Base-by-base conservation (phyloP, 2,113 vertebrate genomes). In the Helogale parvula region DNA sequence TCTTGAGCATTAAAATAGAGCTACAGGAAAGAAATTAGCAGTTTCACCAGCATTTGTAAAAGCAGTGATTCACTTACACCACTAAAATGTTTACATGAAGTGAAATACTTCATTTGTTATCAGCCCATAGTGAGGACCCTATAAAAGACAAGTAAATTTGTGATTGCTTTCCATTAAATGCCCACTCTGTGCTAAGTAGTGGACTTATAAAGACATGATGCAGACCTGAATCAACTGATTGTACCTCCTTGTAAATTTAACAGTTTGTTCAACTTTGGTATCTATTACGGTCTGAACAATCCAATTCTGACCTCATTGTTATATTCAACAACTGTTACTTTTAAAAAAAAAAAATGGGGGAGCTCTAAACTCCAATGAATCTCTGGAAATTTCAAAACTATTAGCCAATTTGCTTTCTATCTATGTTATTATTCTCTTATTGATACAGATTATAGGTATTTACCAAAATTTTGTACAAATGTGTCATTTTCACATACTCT, bases 11-110 rank as follows among this genome's bases (percentile, higher is more conserved):
- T 89, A 29, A 54, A 50, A 97, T 72, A 96, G 97, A 96, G 97
- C 60, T 84, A n/a, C 81, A 94, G 9, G 68, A n/a, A 5, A 52
- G 33, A 90, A 72, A 88, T 71, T 57, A 27, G 31, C 69, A 86
- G 7, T 93, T 98, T 33, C 69, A 2, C 79, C 94, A 95, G 84
- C 85, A 57, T 86, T 96, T 79, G 15, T 89, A 95, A 98, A 90
- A 97, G 14, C 82, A 83, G 69, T 23, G 65, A 96, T 97, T 95
- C 66, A 71, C 16, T 60, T 83, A 63, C 1, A 50, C 21, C 9
- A 7, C 11, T 47, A 66, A 97, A 96, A 88, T 88, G 83, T 97
- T 95, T 97, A 96, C 95, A 86, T 72, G 66, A 90, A 85, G n/a
- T 65, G 47, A 15, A 95, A 94, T 54, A 54, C 68, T 97, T 96